phyloP scores from a whole-genome alignment of 2,888 invertebrate species.

The Tubulanus polymorphus region DNA sequence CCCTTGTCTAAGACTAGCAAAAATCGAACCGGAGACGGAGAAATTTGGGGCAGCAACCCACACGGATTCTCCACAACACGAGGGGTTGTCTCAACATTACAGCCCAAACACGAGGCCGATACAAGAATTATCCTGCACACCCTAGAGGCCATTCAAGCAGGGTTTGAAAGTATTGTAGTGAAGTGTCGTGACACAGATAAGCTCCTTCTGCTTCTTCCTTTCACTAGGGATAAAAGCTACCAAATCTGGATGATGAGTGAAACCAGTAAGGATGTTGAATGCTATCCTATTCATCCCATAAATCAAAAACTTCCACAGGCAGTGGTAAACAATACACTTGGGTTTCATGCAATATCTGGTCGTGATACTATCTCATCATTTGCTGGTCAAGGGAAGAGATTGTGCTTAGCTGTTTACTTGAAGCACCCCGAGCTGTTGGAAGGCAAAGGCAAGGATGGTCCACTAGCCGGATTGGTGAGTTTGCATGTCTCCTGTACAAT shows the following conservation, averaged over 20 bases:
- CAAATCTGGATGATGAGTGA: background rate
- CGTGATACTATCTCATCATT: slow-evolving; percentile 12
- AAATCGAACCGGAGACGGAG: too few relatives aligned
- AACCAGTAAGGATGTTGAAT: background rate
- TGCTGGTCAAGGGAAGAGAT: slow-evolving; percentile 10
- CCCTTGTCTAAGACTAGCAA: too few relatives aligned
- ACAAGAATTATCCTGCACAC: background rate
- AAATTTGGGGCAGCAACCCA: too few relatives aligned
- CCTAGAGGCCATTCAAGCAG: background rate
- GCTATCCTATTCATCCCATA: background rate
- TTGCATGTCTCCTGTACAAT: too few relatives aligned
- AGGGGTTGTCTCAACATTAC: too few relatives aligned
- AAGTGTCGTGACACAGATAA: background rate
- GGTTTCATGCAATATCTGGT: slow-evolving; percentile 2
- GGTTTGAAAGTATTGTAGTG: background rate
- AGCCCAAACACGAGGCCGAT: too few relatives aligned
- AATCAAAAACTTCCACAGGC: slow-evolving; percentile 5
- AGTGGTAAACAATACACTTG: slow-evolving; percentile 4
- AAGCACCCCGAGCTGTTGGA: slow-evolving; percentile 7
- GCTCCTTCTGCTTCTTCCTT: background rate
- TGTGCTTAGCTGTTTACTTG: slow-evolving; percentile 10
- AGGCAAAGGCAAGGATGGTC: background rate
- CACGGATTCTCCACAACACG: too few relatives aligned
- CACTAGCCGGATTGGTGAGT: too few relatives aligned
- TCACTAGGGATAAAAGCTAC: background rate